Evolutionary conservation across 1,140 invertebrate species (phyloP).

Genomic region (Ceratoteleas bidentatus): DNA sequence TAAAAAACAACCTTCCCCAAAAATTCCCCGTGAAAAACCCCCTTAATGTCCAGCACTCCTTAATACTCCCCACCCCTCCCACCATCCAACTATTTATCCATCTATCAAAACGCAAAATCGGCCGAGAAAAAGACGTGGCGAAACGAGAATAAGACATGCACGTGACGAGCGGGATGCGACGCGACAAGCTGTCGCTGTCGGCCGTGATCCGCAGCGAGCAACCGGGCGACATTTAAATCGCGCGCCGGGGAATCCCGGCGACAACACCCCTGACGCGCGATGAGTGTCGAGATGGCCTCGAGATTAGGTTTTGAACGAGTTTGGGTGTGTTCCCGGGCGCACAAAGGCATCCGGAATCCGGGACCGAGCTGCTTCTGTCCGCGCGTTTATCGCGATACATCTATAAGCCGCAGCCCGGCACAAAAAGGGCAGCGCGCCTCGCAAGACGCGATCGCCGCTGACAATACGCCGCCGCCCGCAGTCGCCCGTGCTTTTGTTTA

Average conservation of each 20-base stretch:
- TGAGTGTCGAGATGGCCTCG: slow-evolving; percentile 71
- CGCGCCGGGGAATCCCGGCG: slow-evolving; percentile 55
- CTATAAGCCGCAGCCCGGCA: slow-evolving; percentile 44
- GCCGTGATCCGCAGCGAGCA: slow-evolving; percentile 46
- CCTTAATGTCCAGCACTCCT: too few relatives aligned
- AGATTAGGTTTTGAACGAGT: slow-evolving; percentile 76
- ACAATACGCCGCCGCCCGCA: slow-evolving; percentile 49
- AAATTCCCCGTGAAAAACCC: too few relatives aligned
- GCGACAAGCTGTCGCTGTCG: slow-evolving; percentile 60
- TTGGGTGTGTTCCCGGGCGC: slow-evolving; percentile 72
- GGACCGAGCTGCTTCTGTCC: slow-evolving; percentile 68
- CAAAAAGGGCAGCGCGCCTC: slow-evolving; percentile 36
- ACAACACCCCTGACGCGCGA: slow-evolving; percentile 65
- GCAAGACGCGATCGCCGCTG: slow-evolving; percentile 50
- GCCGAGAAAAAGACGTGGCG: slow-evolving; percentile 39
- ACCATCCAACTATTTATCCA: too few relatives aligned
- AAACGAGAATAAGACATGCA: slow-evolving; percentile 51
- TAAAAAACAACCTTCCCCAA: too few relatives aligned
- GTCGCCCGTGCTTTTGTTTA: slow-evolving; percentile 36
- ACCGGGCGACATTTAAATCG: slow-evolving; percentile 63
- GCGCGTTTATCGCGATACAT: slow-evolving; percentile 63
- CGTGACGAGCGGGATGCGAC: slow-evolving; percentile 63
- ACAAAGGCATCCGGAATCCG: slow-evolving; percentile 73
- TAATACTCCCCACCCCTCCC: too few relatives aligned
- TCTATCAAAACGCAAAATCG: too few relatives aligned